Conservation (phyloP, 1,140 invertebrate species). For the Lepidostoma basale region DNA sequence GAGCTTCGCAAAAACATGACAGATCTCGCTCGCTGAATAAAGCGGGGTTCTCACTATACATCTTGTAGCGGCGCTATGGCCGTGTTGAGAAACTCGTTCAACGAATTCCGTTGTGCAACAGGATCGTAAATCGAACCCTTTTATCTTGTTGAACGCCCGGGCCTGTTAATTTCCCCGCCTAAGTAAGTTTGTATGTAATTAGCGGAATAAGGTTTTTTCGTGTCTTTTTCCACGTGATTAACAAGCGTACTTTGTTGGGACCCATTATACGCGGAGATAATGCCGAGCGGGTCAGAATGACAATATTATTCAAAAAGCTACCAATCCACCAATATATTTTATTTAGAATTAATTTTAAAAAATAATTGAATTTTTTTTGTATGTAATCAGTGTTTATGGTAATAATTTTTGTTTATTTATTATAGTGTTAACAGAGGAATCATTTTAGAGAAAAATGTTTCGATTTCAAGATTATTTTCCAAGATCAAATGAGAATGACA, state of each 20-base stretch:
- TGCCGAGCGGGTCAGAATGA: too few species aligned
- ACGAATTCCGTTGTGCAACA: constrained; percentile 25
- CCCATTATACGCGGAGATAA: too few species aligned
- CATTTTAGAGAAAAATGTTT: too few species aligned
- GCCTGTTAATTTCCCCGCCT: constrained; percentile 42
- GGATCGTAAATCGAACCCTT: constrained; percentile 43
- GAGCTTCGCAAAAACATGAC: background rate
- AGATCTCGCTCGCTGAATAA: background rate
- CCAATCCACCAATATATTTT: too few species aligned
- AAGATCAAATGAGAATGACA: too few species aligned
- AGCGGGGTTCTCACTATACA: constrained; percentile 1
- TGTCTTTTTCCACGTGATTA: constrained; percentile 33
- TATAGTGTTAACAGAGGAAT: too few species aligned
- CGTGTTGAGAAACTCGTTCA: constrained; percentile 16
- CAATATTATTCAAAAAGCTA: too few species aligned
- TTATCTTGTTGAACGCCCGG: constrained; percentile 36
- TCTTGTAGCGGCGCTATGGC: background rate
- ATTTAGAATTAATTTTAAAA: too few species aligned
- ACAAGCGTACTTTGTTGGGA: background rate
- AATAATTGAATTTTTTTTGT: too few species aligned
- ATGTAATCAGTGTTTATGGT: too few species aligned
- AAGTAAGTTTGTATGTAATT: constrained; percentile 48
- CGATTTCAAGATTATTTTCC: too few species aligned
- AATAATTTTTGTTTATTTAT: too few species aligned
- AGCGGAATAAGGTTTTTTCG: constrained; percentile 35